Evolutionary conservation across 2,797 vertebrate species (phyloP).

Genomic region (Neosalanx taihuensis): DNA sequence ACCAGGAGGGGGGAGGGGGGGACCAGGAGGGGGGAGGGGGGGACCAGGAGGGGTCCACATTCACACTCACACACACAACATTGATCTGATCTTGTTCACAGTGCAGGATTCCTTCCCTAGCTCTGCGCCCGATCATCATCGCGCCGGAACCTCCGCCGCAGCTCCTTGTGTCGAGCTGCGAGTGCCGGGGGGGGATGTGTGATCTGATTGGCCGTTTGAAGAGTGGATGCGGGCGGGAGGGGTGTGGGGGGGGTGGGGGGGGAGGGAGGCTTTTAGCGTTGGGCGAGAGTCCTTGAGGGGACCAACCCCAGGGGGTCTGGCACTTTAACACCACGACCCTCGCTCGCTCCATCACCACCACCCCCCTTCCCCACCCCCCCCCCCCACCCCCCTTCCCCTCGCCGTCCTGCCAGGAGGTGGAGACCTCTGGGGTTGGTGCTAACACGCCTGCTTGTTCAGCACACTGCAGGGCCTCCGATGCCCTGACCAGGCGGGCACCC

Average conservation of each 20-base stretch:
- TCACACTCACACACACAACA: no score
- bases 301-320: not conserved
- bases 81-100: not conserved
- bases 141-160: not conserved
- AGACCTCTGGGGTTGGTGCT: not conserved
- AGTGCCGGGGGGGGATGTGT: constrained; percentile 4
- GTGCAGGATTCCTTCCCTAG: not conserved
- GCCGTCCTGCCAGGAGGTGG: constrained; percentile 9
- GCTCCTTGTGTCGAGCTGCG: not conserved
- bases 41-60: no score
- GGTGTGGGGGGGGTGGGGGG: no score
- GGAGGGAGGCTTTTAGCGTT: constrained; percentile 1
- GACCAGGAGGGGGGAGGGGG: no score
- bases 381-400: not conserved
- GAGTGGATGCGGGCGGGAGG: not conserved
- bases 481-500: constrained; percentile 5
- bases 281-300: not conserved
- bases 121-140: not conserved
- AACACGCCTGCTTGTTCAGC: not conserved
- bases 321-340: constrained; percentile 10
- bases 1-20: not conserved
- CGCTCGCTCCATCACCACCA: no score
- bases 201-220: not conserved
- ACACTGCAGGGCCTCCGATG: constrained; percentile 12
- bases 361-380: not conserved